Percentiles rank a stretch among this genome's conserved stretches.
These are phyloP conservation scores for Phrixothrix hirtus DNA, from an alignment of 2,888 invertebrate genomes.

Conservation along the genomic window DNA sequence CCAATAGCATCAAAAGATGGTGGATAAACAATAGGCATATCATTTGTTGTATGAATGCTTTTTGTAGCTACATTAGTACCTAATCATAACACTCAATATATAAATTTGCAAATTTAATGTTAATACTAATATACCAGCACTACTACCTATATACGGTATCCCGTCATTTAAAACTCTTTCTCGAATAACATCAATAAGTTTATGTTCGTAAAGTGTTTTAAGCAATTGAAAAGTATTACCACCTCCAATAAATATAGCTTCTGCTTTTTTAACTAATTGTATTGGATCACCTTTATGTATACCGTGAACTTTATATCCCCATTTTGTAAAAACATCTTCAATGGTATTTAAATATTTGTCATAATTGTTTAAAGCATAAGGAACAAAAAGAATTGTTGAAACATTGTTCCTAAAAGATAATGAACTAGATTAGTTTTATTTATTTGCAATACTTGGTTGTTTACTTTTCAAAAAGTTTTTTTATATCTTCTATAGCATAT, in stretches of 20 bases:
- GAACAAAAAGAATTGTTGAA: slow-evolving; percentile 70
- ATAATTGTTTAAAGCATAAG: slow-evolving; percentile 72
- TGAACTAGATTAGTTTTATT: too few species aligned
- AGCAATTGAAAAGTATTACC: slow-evolving; percentile 80
- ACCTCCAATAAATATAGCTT: slow-evolving; percentile 78
- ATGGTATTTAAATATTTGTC: slow-evolving; percentile 68
- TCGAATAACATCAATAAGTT: slow-evolving; percentile 66
- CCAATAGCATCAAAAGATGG: slow-evolving; percentile 72
- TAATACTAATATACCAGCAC: too few species aligned
- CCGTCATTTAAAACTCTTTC: slow-evolving; percentile 62
- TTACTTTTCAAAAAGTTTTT: slow-evolving; percentile 64
- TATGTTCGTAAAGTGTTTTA: slow-evolving; percentile 69
- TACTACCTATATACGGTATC: slow-evolving; percentile 38
- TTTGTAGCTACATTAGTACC: slow-evolving; percentile 77
- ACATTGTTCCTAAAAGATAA: slow-evolving; percentile 65
- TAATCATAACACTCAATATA: slow-evolving; percentile 16
- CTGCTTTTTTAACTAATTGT: slow-evolving; percentile 62
- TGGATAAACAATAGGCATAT: slow-evolving; percentile 84
- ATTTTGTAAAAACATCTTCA: slow-evolving; percentile 62
- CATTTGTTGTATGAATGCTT: slow-evolving; percentile 82
- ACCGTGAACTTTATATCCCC: slow-evolving; percentile 70
- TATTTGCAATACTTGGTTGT: too few species aligned
- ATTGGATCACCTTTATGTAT: slow-evolving; percentile 66
- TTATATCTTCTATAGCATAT: slow-evolving; percentile 68
- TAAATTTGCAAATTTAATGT: too few species aligned